Percentiles rank a stretch among this genome's conserved stretches.
These are phyloP conservation scores for Calidris pygmaea DNA, from an alignment of 2,113 vertebrate species.

Conservation along the genomic window DNA sequence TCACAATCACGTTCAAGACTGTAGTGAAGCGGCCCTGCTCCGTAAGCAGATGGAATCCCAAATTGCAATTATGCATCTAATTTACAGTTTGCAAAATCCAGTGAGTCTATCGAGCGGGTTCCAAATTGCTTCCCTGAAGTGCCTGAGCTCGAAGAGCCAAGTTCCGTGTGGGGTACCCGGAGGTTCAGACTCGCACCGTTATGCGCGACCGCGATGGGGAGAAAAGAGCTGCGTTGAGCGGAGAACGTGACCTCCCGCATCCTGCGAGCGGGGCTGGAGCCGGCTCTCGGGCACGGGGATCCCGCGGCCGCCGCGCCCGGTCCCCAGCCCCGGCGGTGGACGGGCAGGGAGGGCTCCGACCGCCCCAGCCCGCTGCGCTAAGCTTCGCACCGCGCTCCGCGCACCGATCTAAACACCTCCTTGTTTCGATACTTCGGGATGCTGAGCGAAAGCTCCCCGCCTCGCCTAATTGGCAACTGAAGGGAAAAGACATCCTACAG, in stretches of 20 bases:
- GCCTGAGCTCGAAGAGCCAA: not conserved
- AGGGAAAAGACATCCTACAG: not conserved
- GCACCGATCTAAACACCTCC: fast-evolving
- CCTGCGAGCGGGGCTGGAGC: not conserved
- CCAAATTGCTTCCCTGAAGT: not conserved
- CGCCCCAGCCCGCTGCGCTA: not conserved
- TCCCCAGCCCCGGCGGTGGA: not conserved
- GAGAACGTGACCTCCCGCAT: not conserved
- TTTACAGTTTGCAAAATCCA: not conserved
- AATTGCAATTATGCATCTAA: not conserved
- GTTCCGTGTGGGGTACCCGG: not conserved
- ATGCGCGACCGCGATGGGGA: not conserved
- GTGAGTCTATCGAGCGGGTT: not conserved
- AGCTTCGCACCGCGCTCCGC: not conserved
- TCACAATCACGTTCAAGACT: not conserved
- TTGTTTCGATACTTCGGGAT: fast-evolving
- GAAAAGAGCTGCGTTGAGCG: fast-evolving
- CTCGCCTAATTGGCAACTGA: not conserved
- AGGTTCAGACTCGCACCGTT: not conserved
- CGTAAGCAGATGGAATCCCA: not conserved
- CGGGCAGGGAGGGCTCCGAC: too few relatives aligned
- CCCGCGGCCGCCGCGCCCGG: not conserved
- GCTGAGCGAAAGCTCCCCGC: not conserved
- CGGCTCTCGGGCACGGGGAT: not conserved
- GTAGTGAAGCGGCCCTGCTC: not conserved